Evolutionary conservation across 2,797 vertebrate genomes (phyloP), one percentile per base, ranked within the genome.

Genomic region (Oreochromis grahami): DNA sequence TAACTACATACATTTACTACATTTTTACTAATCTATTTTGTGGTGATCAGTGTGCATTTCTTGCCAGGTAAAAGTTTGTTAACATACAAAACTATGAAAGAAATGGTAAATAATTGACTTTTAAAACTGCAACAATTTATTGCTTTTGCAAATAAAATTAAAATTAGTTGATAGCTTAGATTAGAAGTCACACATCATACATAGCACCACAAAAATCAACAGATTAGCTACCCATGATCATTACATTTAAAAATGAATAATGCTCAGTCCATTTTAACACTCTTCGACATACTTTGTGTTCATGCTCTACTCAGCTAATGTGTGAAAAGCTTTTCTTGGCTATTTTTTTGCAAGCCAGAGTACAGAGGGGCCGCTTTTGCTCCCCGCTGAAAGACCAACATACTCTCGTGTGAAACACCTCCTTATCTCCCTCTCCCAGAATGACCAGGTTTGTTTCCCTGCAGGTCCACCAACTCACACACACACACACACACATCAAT

Each of bases 371-470:
- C 83, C 76, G 78, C 89, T 79, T 76, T 86, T 85, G 87, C 89
- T 91, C 79, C 90, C 85, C 68, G 84, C 91, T 92, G 91, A 94
- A 93, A 89, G 85, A 91, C 85, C 90, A 91, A 88, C 89, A 92
- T 51, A 88, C 77, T 88, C 79, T 89, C 3, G 56, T 87, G 88
- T 90, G 91, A 91, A 91, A 93, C 88, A 83, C 88, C 82, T 91
- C 83, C 93, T 94, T 93, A 95, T 94, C 94, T 92, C 88, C 29
- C 84, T 86, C 85, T 89, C 84, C 92, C 91, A 94, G 89, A 93
- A 91, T 90, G 93, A 91, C 90, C 93, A 93, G 91, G 90, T 94
- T 93, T 92, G 91, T 93, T 90, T 94, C 91, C 90, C 88, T 84
- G 87, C 84, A 93, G 87, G 88, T 89, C 83, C 77, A 79, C 88